A percentile compares a stretch with the other conserved stretches of the same genome.
phyloP scores from a whole-genome alignment of 2,888 invertebrate species.

The Cephus spinipes region DNA sequence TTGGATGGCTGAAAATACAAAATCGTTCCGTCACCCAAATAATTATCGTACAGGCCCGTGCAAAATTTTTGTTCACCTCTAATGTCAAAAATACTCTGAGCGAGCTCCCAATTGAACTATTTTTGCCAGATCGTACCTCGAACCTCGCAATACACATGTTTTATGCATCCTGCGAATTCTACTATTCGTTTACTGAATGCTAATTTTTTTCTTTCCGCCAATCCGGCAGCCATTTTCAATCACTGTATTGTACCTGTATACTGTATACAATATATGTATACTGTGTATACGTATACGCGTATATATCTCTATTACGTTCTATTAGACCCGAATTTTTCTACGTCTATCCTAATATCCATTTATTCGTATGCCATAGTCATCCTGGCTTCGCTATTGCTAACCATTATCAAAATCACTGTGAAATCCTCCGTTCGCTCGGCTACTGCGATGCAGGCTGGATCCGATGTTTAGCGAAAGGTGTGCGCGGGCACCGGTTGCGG shows the following conservation, averaged over 20 bases:
- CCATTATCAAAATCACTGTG: neutral
- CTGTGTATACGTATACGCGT: too few species aligned
- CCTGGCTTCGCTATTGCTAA: neutral
- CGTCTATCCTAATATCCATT: neutral
- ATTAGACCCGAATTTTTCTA: neutral
- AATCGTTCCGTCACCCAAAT: neutral
- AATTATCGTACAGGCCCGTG: neutral
- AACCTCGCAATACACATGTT: slow-evolving; percentile 12
- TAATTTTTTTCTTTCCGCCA: slow-evolving; percentile 17
- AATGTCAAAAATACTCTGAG: accelerated
- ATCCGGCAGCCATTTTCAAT: neutral
- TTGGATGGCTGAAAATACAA: neutral
- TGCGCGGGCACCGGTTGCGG: slow-evolving; percentile 1
- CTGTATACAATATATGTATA: too few species aligned
- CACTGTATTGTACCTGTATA: too few species aligned
- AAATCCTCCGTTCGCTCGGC: neutral
- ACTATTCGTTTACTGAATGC: slow-evolving; percentile 2
- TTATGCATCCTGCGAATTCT: slow-evolving; percentile 13
- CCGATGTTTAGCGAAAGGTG: slow-evolving; percentile 10
- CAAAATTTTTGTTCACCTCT: neutral
- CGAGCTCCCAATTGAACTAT: slow-evolving; percentile 19
- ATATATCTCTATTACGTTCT: neutral
- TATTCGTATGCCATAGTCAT: neutral
- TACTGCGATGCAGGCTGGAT: neutral
- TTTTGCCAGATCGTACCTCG: slow-evolving; percentile 18